Evolutionary conservation across 35 echinoderm and acorn worm genomes (phyloP), one percentile per base, ranked within the genome.

Genomic region (Strongylocentrotus purpuratus): DNA sequence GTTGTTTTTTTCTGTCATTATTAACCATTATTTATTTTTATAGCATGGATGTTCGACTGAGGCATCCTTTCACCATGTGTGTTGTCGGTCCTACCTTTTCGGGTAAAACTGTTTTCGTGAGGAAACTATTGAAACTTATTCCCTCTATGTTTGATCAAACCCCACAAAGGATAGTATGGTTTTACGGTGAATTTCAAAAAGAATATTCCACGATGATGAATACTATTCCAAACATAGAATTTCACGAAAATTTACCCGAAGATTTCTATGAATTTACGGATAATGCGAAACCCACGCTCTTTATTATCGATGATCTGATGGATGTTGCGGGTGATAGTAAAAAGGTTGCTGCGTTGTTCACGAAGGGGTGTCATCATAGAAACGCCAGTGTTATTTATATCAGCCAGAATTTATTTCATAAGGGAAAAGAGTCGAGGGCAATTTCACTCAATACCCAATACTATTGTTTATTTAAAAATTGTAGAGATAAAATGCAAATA

Each of bases 361-460:
- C 94, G 1, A 95, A 96, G 70, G 95, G 95, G 33, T 96, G 87
- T 86, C 95, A 97, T 86, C 97, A 97, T 46, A 70, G 94, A 45
- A 97, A 96, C 89, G 92, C 91, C 31, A 95, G 88, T 0, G 95
- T 98, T 35, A 95, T 98, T 25, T 86, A 95, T 11, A 92, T 97
- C 18, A 87, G 65, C 9, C 97, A 96, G 90, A 97, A 97, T 86
- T 55, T 97, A 71, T 97, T 96, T 95, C 92, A 95, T 31, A 94
- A 96, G 55, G 96, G 96, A 6, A 92, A 93, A 61, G 94, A 96
- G 31, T 95, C 61, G 17, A 85, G 97, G 58, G 95, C 96, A 31
- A 95, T 98, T 31, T 95, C 94, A 55, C 45, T 98, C 31, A 98
- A 98, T 88, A n/a, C 85, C 1, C 96, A 98, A 58, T 98, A 98